Evolutionary conservation across 2,113 vertebrate species (phyloP).

Genomic region (Apus apus): DNA sequence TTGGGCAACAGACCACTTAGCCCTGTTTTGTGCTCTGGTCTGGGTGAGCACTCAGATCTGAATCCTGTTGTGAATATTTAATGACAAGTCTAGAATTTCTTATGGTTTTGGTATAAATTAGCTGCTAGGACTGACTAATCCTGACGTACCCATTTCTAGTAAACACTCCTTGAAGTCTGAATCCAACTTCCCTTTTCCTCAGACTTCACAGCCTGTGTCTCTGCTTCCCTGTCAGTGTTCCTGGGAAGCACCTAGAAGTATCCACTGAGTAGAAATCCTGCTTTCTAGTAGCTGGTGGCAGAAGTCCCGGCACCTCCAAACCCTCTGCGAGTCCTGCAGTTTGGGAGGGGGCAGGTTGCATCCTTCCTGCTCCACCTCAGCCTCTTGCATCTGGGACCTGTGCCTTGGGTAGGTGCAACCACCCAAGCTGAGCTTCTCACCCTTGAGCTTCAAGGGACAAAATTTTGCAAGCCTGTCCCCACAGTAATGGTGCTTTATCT

Average conservation of each 20-base stretch:
- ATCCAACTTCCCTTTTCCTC: background rate
- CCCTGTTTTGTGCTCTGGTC: background rate
- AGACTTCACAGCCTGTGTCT: background rate
- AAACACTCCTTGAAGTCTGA: background rate
- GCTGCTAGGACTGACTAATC: background rate
- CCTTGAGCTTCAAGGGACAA: background rate
- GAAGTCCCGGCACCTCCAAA: background rate
- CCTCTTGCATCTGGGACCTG: background rate
- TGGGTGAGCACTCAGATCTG: background rate
- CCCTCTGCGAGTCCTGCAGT: background rate
- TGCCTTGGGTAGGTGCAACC: background rate
- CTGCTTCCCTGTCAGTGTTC: background rate
- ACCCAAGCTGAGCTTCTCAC: background rate
- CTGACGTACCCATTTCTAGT: background rate
- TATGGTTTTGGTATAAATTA: background rate
- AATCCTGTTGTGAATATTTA: background rate
- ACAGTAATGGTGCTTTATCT: rapidly evolving
- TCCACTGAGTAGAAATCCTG: background rate
- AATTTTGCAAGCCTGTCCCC: background rate
- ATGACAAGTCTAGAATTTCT: background rate
- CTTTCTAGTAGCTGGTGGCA: background rate
- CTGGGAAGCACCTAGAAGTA: background rate
- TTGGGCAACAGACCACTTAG: background rate
- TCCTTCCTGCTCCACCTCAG: background rate
- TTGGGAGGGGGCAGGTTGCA: background rate